Evolutionary conservation across 2,797 vertebrate species (phyloP), one percentile per base, ranked within the genome.

Genomic region (Hybognathus amarus): DNA sequence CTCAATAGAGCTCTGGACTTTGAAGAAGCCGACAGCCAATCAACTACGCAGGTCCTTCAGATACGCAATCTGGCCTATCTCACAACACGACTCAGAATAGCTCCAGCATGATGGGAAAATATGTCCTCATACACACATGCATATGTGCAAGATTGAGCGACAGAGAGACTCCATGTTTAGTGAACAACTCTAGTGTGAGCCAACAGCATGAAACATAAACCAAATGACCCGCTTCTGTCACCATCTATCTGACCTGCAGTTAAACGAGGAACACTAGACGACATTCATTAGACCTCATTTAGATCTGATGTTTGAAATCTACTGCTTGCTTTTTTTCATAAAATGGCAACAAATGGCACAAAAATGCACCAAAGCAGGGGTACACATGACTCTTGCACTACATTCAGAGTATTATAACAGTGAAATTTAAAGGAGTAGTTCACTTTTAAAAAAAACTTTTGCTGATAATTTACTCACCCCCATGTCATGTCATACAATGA

Each of bases 1-100:
- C 30, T 13, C n/a, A 71, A 84, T 24, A 56, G 27, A 24, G 27
- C 38, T 52, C 24, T 74, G 30, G 4, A 66, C 61, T 79, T 82
- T 85, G 74, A 85, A 45, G 66, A 8, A n/a, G 33, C 79, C 56
- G 56, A 6, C 67, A 77, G 36, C 66, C 66, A 85, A 70, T 85
- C 84, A 71, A 8, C 33, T 20, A 42, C 52, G 11, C 36, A n/a
- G 7, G 20, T 13, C 22, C 30, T 22, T 75, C 38, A 59, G 80
- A 86, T 86, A 83, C 38, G 52, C 15, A 83, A 83, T 83, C 85
- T 75, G 17, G n/a, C 22, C 40, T 83, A 76, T 86, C 80, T 74
- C 68, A 30, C 27, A 56, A 56, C 50, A 70, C 20, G 40, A 56
- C 77, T 80, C 59, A 77, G 77, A 85, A 77, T 80, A 82, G 61